These are phyloP conservation scores for Lepus townsendii DNA, from an alignment of 2,797 vertebrate genomes.

Conservation along the genomic window DNA sequence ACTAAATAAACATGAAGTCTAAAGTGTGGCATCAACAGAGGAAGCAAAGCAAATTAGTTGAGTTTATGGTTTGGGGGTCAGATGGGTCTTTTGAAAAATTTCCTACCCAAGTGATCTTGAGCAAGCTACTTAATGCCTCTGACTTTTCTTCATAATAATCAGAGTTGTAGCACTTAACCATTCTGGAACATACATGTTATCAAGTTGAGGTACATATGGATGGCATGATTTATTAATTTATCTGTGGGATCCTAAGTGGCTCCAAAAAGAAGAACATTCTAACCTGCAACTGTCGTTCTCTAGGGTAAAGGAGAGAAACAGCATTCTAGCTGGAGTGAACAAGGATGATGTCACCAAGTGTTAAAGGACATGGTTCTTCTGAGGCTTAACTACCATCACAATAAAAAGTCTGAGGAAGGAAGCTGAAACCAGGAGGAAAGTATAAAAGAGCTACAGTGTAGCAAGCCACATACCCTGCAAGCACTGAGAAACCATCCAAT, in stretches of 20 bases:
- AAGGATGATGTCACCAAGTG: background rate
- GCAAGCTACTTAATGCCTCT: background rate
- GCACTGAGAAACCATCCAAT: background rate
- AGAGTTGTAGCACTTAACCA: background rate
- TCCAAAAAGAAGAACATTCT: constrained; percentile 37
- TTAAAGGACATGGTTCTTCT: background rate
- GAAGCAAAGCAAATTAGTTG: constrained; percentile 18
- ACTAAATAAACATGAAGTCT: background rate
- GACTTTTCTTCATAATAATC: constrained; percentile 6
- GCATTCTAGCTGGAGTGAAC: background rate
- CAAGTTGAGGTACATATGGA: constrained; percentile 34
- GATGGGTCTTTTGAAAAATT: background rate
- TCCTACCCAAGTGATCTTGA: background rate
- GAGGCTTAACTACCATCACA: background rate
- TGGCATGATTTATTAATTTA: constrained; percentile 26
- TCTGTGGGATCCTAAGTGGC: background rate
- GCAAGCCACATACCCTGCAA: background rate
- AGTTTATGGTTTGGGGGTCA: background rate
- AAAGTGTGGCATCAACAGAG: background rate
- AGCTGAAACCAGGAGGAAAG: constrained; percentile 4
- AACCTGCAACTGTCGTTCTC: background rate
- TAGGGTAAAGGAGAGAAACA: background rate
- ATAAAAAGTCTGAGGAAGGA: background rate
- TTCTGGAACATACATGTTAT: background rate
- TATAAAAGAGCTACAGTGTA: background rate